Conservation (phyloP, 2,797 vertebrate genomes). For the Lepus oiostolus region DNA sequence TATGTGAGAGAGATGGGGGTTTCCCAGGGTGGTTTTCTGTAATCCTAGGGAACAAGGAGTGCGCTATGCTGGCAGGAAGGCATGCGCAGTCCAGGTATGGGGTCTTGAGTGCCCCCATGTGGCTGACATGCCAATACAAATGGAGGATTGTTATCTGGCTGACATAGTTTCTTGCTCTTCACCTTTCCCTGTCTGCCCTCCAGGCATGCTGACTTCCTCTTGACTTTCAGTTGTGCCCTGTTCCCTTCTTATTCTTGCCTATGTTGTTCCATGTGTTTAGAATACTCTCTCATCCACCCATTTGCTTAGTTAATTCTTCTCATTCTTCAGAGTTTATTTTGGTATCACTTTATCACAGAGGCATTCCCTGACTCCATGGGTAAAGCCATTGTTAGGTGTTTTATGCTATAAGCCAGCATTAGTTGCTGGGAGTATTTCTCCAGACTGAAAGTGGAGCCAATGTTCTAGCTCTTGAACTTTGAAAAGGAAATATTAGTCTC, state of each 20-base stretch:
- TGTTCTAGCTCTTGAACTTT: conserved; percentile 44
- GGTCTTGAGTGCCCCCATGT: conserved; percentile 48
- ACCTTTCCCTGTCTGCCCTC: not conserved
- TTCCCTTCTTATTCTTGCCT: not conserved
- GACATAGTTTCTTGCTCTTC: not conserved
- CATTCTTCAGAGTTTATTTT: not conserved
- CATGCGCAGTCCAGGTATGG: not conserved
- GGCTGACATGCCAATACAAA: not conserved
- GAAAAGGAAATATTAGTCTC: not conserved
- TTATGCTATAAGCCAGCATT: not conserved
- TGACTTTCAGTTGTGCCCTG: not conserved
- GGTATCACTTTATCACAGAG: not conserved
- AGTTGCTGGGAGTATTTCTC: conserved; percentile 31
- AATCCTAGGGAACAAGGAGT: not conserved
- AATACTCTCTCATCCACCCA: not conserved
- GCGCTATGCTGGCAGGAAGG: not conserved
- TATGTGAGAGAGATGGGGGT: not conserved
- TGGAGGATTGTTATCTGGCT: not conserved
- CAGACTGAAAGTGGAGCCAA: not conserved
- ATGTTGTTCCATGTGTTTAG: not conserved
- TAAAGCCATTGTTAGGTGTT: not conserved
- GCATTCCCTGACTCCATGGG: not conserved
- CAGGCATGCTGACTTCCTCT: not conserved
- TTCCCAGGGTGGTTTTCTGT: not conserved
- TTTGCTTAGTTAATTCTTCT: not conserved